A percentile compares a stretch with the other conserved stretches of the same genome.
These are phyloP conservation scores for Pseudorhombus dupliciocellatus DNA, from an alignment of 2,113 vertebrate genomes.

Conservation along the genomic window DNA sequence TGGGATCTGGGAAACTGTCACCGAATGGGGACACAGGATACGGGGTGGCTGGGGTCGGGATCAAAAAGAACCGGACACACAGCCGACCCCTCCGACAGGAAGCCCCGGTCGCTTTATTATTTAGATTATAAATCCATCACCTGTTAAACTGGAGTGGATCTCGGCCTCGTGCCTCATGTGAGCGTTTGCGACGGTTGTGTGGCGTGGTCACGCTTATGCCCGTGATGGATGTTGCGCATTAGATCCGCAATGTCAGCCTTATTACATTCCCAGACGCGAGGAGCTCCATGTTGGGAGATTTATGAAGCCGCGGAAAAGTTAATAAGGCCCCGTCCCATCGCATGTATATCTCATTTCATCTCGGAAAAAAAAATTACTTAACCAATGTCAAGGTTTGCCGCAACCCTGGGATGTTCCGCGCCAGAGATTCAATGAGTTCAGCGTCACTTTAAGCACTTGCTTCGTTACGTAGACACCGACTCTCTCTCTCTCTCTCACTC, in stretches of 20 bases:
- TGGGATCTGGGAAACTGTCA: slow-evolving; percentile 78
- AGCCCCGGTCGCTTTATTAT: too few relatives aligned
- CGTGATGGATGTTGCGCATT: slow-evolving; percentile 44
- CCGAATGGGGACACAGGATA: slow-evolving; percentile 73
- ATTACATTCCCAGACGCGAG: slow-evolving; percentile 56
- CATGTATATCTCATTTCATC: slow-evolving; percentile 65
- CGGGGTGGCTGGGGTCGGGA: slow-evolving; percentile 51
- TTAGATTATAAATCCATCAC: neutral
- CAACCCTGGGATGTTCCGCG: slow-evolving; percentile 23
- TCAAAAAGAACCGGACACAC: slow-evolving; percentile 47
- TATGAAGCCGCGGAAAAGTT: slow-evolving; percentile 67
- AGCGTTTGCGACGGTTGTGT: slow-evolving; percentile 12
- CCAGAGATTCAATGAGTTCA: neutral
- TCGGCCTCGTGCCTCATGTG: neutral
- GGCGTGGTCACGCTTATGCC: slow-evolving; percentile 5
- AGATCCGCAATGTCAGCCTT: slow-evolving; percentile 24
- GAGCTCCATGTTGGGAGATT: slow-evolving; percentile 45
- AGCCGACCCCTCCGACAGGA: slow-evolving; percentile 39
- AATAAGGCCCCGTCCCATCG: slow-evolving; percentile 45
- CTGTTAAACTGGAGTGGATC: neutral
- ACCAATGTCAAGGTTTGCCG: slow-evolving; percentile 38
- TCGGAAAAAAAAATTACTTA: slow-evolving; percentile 63
- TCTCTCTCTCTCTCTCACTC: too few relatives aligned
- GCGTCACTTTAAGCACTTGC: slow-evolving; percentile 9
- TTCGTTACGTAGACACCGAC: slow-evolving; percentile 2